Evolutionary conservation across 2,888 invertebrate genomes (phyloP).

Genomic region (Bugula neritina): DNA sequence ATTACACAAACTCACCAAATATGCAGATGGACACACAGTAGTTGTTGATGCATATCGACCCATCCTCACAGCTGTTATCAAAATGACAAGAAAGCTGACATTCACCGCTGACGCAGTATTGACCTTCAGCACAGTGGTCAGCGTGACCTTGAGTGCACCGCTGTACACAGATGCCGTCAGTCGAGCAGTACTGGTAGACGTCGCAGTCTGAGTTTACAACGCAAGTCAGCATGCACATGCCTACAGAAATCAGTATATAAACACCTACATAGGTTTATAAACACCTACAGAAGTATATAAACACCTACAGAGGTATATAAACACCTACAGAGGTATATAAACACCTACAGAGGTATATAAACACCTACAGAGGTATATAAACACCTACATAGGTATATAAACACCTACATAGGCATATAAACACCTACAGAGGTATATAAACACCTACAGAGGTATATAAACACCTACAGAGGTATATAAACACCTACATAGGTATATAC

Average conservation of each 20-base stretch:
- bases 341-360: no score
- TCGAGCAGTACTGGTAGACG: not conserved
- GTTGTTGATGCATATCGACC: not conserved
- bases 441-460: no score
- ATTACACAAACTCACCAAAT: not conserved
- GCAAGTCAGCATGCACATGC: not conserved
- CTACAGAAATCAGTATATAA: not conserved
- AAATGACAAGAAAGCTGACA: not conserved
- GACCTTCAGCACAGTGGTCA: not conserved
- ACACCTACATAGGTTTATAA: no score
- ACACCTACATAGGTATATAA: no score
- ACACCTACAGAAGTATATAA: no score
- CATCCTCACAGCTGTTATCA: not conserved
- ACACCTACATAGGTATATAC: no score
- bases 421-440: no score
- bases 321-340: no score
- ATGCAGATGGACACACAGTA: not conserved
- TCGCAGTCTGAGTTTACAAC: not conserved
- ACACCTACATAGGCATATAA: no score
- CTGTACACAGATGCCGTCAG: not conserved
- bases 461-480: no score
- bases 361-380: no score
- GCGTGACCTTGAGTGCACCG: not conserved
- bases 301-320: no score
- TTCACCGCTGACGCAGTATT: conserved; percentile 10